Conservation (phyloP, 2,888 invertebrate genomes). For the Catocala fraxini region DNA sequence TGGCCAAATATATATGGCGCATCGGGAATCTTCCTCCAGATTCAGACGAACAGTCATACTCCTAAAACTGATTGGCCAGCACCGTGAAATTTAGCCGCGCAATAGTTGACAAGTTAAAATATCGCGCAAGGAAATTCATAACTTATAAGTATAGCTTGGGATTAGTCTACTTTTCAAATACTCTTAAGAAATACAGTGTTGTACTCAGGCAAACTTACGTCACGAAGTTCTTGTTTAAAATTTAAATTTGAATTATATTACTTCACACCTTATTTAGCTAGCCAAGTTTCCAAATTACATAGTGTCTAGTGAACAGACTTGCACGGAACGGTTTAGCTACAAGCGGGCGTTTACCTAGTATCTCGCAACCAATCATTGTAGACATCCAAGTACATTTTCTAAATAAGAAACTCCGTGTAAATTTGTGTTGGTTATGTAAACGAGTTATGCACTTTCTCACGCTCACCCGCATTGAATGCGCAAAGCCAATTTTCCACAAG, state of each 20-base stretch:
- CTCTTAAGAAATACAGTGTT: background rate
- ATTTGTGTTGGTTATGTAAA: conserved; percentile 64
- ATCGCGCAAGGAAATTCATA: too few relatives aligned
- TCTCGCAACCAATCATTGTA: conserved; percentile 52
- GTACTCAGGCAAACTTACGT: background rate
- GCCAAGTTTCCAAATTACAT: conserved; percentile 37
- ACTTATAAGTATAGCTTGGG: too few relatives aligned
- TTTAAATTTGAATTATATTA: conserved; percentile 21
- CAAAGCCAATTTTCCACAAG: conserved; percentile 81
- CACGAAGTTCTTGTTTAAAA: conserved; percentile 5
- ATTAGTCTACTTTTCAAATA: too few relatives aligned
- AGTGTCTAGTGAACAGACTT: conserved; percentile 32
- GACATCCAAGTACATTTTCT: conserved; percentile 62
- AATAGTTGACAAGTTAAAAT: too few relatives aligned
- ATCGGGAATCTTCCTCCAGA: too few relatives aligned
- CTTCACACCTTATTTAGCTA: conserved; percentile 24
- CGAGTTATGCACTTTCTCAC: conserved; percentile 79
- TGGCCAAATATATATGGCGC: too few relatives aligned
- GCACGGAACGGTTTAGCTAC: conserved; percentile 33
- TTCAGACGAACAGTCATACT: too few relatives aligned
- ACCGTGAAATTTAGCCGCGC: too few relatives aligned
- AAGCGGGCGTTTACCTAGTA: conserved; percentile 20
- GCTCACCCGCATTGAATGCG: conserved; percentile 70
- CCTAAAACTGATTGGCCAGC: too few relatives aligned
- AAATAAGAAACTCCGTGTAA: conserved; percentile 61